These are phyloP conservation scores for Cacajao melanocephalus DNA, from an alignment of 2,797 vertebrate genomes.

Conservation along the genomic window DNA sequence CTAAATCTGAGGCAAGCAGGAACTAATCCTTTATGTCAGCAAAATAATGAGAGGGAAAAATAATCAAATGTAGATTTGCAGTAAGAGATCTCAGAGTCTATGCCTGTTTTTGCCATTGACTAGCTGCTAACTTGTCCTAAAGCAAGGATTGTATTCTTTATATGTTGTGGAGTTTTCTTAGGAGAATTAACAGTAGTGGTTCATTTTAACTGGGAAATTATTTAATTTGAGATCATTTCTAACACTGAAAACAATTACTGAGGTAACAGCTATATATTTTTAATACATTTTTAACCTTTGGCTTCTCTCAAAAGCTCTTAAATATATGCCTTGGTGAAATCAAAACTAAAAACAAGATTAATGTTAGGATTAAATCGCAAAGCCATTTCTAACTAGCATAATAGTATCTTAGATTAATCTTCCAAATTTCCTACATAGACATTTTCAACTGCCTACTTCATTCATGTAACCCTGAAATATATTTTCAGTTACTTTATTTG, in stretches of 20 bases:
- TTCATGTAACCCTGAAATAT: neutral
- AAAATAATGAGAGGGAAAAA: neutral
- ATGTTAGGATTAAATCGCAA: constrained; percentile 41
- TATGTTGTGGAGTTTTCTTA: constrained; percentile 8
- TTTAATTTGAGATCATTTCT: constrained; percentile 39
- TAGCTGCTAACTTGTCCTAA: neutral
- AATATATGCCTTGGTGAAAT: neutral
- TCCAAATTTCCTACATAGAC: neutral
- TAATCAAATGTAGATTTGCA: neutral
- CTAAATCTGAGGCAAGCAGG: neutral
- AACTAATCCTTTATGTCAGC: neutral
- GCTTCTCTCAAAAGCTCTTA: constrained; percentile 46
- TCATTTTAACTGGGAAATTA: constrained; percentile 30
- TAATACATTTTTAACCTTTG: constrained; percentile 2
- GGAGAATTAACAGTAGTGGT: neutral
- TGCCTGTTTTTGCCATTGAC: neutral
- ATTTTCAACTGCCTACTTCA: constrained; percentile 30
- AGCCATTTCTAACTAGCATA: neutral
- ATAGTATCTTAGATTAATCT: constrained; percentile 30
- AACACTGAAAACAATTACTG: neutral
- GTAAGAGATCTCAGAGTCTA: neutral
- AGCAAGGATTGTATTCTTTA: neutral
- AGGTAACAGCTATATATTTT: constrained; percentile 5
- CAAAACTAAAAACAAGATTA: constrained; percentile 38
- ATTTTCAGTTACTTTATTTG: constrained; percentile 36